Percentiles rank a stretch among this genome's conserved stretches.
phyloP scores from a whole-genome alignment of 2,888 invertebrate genomes.

The Odontocolon sp. region DNA sequence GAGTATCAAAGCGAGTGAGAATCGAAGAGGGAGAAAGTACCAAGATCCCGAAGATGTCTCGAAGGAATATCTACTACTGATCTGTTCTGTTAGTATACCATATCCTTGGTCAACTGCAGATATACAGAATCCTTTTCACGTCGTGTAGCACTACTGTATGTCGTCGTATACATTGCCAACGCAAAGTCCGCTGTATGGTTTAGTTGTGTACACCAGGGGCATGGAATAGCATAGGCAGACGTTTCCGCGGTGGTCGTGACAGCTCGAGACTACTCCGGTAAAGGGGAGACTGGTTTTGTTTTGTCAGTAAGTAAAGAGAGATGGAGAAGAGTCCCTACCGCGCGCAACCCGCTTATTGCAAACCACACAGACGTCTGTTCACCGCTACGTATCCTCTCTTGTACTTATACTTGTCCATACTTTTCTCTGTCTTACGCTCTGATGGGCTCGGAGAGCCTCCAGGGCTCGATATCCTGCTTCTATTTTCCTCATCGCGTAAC shows the following conservation, averaged over 20 bases:
- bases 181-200: constrained; percentile 31
- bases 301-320: constrained; percentile 39
- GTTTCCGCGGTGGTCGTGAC: constrained; percentile 72
- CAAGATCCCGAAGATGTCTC: constrained; percentile 42
- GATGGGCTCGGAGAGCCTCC: constrained; percentile 55
- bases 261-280: constrained; percentile 67
- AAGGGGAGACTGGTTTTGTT: constrained; percentile 64
- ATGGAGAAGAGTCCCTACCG: constrained; percentile 12
- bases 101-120: neutral
- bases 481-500: constrained; percentile 22
- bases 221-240: constrained; percentile 59
- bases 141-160: constrained; percentile 6
- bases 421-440: constrained; percentile 57
- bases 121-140: constrained; percentile 14
- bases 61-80: constrained; percentile 50
- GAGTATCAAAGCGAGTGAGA: constrained; percentile 37
- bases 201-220: constrained; percentile 33
- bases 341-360: constrained; percentile 25
- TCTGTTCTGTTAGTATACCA: constrained; percentile 24
- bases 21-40: constrained; percentile 20
- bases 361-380: constrained; percentile 10
- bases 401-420: neutral
- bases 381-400: neutral
- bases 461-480: constrained; percentile 2
- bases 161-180: neutral